Conservation (phyloP, 2,888 invertebrate genomes). For the Cartodere bifasciata region DNA sequence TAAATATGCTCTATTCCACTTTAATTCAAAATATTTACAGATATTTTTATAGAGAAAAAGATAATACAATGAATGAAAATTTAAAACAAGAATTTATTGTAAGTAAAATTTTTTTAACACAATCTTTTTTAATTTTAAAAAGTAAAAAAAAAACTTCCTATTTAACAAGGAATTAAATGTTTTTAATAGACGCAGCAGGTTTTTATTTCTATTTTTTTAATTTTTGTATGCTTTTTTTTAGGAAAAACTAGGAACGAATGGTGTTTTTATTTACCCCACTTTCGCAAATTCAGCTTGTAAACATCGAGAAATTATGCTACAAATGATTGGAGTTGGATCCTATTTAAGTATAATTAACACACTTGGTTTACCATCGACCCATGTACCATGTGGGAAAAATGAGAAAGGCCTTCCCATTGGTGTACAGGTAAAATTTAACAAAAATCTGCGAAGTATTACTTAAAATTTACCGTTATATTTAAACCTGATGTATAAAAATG, state of each 20-base stretch:
- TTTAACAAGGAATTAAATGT: no score
- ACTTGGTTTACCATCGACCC: slow-evolving; percentile 61
- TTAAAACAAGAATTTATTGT: slow-evolving; percentile 36
- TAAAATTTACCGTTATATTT: no score
- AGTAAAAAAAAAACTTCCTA: no score
- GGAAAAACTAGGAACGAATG: slow-evolving; percentile 51
- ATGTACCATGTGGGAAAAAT: slow-evolving; percentile 56
- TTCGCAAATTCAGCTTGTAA: slow-evolving; percentile 50
- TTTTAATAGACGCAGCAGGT: no score
- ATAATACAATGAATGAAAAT: slow-evolving; percentile 25
- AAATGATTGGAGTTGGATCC: slow-evolving; percentile 43
- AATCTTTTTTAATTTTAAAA: no score
- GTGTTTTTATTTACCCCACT: slow-evolving; percentile 62
- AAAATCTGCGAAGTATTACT: no score
- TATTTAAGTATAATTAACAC: slow-evolving; percentile 59
- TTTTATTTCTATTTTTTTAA: no score
- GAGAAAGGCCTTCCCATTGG: slow-evolving; percentile 57
- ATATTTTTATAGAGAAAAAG: slow-evolving; percentile 19
- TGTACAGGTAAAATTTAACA: slow-evolving; percentile 55
- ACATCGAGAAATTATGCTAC: slow-evolving; percentile 49
- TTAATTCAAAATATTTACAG: slow-evolving; percentile 11
- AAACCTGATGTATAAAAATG: no score
- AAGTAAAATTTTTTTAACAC: slow-evolving; percentile 15
- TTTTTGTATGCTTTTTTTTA: slow-evolving; percentile 26
- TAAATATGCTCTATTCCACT: slow-evolving; percentile 20